A percentile compares a stretch with the other conserved stretches of the same genome.
These are phyloP conservation scores for Clitarchus hookeri DNA, from an alignment of 2,888 invertebrate species.

Conservation along the genomic window DNA sequence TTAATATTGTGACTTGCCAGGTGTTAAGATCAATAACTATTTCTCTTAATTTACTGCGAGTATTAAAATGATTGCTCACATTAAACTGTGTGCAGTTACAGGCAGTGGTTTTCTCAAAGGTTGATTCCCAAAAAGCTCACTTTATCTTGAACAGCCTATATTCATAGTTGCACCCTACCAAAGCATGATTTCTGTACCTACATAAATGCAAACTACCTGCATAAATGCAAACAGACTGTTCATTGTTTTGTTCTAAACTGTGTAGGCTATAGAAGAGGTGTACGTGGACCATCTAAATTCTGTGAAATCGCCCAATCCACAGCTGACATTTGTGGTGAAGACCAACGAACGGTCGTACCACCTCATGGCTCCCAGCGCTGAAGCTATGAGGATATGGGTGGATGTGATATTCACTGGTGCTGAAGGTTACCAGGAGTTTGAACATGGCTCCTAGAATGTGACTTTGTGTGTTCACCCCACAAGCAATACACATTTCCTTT, in stretches of 20 bases:
- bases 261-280: slow-evolving; percentile 93
- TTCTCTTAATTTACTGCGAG: no score
- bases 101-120: no score
- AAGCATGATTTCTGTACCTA: no score
- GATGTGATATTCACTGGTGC: slow-evolving; percentile 94
- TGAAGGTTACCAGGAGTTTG: slow-evolving; percentile 81
- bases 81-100: no score
- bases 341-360: slow-evolving; percentile 88
- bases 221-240: no score
- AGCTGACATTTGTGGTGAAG: slow-evolving; percentile 93
- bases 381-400: slow-evolving; percentile 95
- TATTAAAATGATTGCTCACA: no score
- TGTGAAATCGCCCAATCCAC: slow-evolving; percentile 88
- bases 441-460: slow-evolving; percentile 48
- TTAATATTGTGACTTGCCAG: no score
- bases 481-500: slow-evolving; percentile 14
- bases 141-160: no score
- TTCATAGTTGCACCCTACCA: no score
- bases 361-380: slow-evolving; percentile 90
- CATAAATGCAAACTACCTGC: no score
- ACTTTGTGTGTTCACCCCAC: background rate
- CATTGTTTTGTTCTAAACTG: slow-evolving; percentile 33
- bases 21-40: no score
- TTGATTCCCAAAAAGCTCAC: no score
- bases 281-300: slow-evolving; percentile 94